Percentiles rank a stretch among this genome's conserved stretches.
phyloP scores from a whole-genome alignment of 2,888 invertebrate species.

The Cryptus armator region DNA sequence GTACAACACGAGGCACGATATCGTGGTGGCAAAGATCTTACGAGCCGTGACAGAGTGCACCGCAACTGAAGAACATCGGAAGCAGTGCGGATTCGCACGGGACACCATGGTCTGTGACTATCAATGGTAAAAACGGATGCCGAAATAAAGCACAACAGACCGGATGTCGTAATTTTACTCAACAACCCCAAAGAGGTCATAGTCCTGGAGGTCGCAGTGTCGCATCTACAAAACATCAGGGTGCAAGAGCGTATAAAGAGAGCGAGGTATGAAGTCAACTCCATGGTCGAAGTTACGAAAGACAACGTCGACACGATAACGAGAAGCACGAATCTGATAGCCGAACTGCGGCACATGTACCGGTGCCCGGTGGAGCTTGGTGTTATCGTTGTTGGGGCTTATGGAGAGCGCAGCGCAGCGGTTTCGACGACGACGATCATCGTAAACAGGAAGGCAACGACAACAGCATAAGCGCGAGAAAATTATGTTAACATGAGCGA shows the following conservation, averaged over 20 bases:
- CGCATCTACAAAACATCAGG: constrained; percentile 58
- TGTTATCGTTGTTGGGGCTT: constrained; percentile 22
- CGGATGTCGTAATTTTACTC: constrained; percentile 25
- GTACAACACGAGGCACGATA: constrained; percentile 11
- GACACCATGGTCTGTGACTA: not conserved
- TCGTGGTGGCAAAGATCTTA: not conserved
- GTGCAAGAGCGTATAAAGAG: constrained; percentile 57
- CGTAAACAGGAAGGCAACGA: too few species aligned
- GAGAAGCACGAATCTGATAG: constrained; percentile 24
- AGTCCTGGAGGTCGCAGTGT: constrained; percentile 46
- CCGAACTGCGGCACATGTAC: constrained; percentile 14
- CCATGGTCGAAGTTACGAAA: not conserved
- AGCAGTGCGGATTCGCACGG: not conserved
- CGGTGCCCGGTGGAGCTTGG: constrained; percentile 26
- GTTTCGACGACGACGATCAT: too few species aligned
- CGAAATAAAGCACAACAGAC: constrained; percentile 38
- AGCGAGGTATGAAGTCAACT: constrained; percentile 41
- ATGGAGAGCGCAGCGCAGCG: too few species aligned
- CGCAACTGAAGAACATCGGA: not conserved
- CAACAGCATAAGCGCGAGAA: too few species aligned
- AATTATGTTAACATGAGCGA: not conserved
- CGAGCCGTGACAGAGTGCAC: not conserved
- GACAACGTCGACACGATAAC: not conserved
- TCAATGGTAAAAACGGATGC: constrained; percentile 3
- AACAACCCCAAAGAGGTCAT: constrained; percentile 26